phyloP scores from a whole-genome alignment of 2,113 vertebrate genomes.

The Chloropsis cyanopogon region DNA sequence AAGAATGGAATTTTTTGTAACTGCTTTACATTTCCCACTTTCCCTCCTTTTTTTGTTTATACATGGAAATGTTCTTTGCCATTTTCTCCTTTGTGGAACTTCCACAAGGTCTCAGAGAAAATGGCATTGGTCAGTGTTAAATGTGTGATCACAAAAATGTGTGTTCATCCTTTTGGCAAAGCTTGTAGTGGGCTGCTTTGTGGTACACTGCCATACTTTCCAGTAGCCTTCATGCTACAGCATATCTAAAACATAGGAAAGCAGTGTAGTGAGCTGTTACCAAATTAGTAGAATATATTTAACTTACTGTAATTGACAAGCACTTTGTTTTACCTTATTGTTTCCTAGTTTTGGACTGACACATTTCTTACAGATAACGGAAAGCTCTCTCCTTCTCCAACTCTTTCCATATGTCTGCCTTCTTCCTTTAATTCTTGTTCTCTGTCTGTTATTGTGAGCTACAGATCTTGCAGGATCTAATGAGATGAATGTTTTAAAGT shows the following conservation, averaged over 20 bases:
- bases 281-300: background rate
- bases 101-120: background rate
- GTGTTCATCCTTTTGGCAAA: background rate
- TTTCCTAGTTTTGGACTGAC: background rate
- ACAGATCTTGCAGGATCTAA: conserved; percentile 46
- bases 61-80: background rate
- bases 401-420: background rate
- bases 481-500: conserved; percentile 64
- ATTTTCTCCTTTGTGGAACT: background rate
- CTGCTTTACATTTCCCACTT: background rate
- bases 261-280: background rate
- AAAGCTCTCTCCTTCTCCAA: background rate
- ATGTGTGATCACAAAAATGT: background rate
- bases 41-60: background rate
- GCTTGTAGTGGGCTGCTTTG: background rate
- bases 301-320: background rate
- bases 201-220: background rate
- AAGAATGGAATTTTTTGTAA: background rate
- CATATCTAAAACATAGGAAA: background rate
- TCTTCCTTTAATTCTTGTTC: background rate
- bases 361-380: background rate
- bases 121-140: background rate
- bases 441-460: background rate
- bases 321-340: background rate
- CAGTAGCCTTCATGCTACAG: background rate